Evolutionary conservation across 2,888 invertebrate species (phyloP).

Genomic region (Drosophila niveifrons): DNA sequence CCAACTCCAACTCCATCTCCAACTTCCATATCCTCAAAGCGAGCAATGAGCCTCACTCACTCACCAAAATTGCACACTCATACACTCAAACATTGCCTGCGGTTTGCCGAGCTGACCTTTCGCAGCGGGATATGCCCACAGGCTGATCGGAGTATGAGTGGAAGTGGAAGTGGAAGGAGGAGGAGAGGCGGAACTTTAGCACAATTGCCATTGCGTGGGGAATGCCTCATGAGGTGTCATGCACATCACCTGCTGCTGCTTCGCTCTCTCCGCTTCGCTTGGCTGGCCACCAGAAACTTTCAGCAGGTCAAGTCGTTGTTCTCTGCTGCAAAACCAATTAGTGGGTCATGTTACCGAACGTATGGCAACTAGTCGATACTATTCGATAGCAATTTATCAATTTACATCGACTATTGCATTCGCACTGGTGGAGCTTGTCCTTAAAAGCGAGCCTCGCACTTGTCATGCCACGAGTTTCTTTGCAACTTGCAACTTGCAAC

Average conservation of each 20-base stretch:
- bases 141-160: background rate
- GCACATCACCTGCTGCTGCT: constrained; percentile 60
- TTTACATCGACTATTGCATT: background rate
- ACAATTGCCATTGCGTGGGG: constrained; percentile 12
- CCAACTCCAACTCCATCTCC: constrained; percentile 15
- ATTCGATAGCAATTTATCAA: background rate
- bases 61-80: constrained; percentile 48
- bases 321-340: constrained; percentile 63
- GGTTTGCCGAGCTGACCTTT: constrained; percentile 72
- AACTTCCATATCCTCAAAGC: constrained; percentile 39
- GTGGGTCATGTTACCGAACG: constrained; percentile 64
- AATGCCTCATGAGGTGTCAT: constrained; percentile 64
- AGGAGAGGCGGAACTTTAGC: background rate
- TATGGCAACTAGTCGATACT: background rate
- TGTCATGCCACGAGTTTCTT: background rate
- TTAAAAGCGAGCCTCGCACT: background rate
- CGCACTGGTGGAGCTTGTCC: background rate
- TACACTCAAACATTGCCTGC: constrained; percentile 51
- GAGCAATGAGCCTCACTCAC: constrained; percentile 26
- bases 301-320: constrained; percentile 72
- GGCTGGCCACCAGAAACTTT: constrained; percentile 56
- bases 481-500: background rate
- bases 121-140: constrained; percentile 50
- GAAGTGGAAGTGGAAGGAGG: background rate
- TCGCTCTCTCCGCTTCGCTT: background rate